These are phyloP conservation scores for Arbacia lixula DNA, from an alignment of 53 echinoderm and acorn worm species.

Conservation along the genomic window DNA sequence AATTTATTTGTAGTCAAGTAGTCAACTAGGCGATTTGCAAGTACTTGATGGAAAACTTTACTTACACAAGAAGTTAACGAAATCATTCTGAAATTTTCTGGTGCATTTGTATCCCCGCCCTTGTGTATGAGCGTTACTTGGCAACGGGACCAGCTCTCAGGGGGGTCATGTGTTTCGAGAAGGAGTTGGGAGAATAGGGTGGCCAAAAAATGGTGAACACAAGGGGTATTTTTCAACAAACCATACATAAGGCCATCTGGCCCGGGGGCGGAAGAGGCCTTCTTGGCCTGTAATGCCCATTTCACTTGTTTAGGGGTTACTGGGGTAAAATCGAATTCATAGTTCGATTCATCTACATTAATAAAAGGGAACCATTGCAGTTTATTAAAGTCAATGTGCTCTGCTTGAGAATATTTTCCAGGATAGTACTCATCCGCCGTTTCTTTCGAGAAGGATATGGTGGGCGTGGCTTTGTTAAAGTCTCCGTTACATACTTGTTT, in stretches of 20 bases:
- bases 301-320: conserved; percentile 31
- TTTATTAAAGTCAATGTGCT: background rate
- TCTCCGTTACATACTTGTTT: conserved; percentile 12
- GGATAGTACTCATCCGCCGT: conserved; percentile 21
- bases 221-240: conserved; percentile 27
- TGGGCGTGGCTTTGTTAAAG: background rate
- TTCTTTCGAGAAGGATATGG: conserved; percentile 27
- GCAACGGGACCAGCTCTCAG: too few relatives aligned
- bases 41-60: too few relatives aligned
- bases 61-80: too few relatives aligned
- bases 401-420: conserved; percentile 1
- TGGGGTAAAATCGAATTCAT: conserved; percentile 9
- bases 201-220: conserved; percentile 46
- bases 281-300: conserved; percentile 9
- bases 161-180: conserved; percentile 29
- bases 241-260: conserved; percentile 57
- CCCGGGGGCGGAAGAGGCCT: conserved; percentile 49
- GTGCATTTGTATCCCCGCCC: too few relatives aligned
- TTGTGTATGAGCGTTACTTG: too few relatives aligned
- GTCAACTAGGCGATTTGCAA: too few relatives aligned
- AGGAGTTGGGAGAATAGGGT: conserved; percentile 40
- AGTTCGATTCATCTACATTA: background rate
- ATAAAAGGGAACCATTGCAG: conserved; percentile 34
- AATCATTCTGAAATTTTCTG: too few relatives aligned
- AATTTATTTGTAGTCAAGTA: too few relatives aligned